Base-by-base conservation (phyloP, 2,113 vertebrate genomes). In the Empidonax alnorum region DNA sequence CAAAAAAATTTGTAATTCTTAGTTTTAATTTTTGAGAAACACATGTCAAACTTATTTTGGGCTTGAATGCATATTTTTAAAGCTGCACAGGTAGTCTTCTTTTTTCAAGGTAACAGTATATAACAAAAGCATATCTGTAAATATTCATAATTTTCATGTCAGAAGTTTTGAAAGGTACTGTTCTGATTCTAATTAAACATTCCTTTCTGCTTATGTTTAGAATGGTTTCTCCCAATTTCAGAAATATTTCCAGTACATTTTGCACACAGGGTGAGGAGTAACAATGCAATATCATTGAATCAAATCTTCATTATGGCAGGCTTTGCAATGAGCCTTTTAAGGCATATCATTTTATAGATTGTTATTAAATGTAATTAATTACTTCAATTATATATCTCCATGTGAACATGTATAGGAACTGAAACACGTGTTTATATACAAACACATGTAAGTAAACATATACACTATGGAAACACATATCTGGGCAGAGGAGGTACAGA, bases 211-310 rank as follows among this genome's bases (percentile, higher is more conserved):
- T 84, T 65, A 22, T 96, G 24, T 92, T 95, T 92, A 93, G 72
- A 95, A 84, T 72, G 44, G 15, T 93, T 97, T 96, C 52, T 93
- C 52, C 41, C 18, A 78, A 9, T 95, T 97, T 94, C 85, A 92
- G 49, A 94, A 85, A 85, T 72, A 18, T 91, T 97, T 97, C 95
- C 88, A 61, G 71, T 82, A 90, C 67, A 92, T 89, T 90, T 85
- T 87, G 16, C 73, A 82, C 66, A 62, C 41, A 94, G 37, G 37
- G 53, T 84, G 41, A 89, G 77, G 61, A 96, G 87, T 91, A 96
- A 95, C 96, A 91, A 93, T 78, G 89, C 33, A 79, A 23, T 87
- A 94, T 82, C 2, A 3, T 87, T 90, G 94, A 94, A 96, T 25
- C 90, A 46, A 95, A 89, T 76, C 94, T 52, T 31, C 87, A 41